Percentiles rank a stretch among this genome's conserved stretches.
Evolutionary conservation across 64 coral and sea anemone genomes (phyloP).

Genomic region (Pocillopora verrucosa): DNA sequence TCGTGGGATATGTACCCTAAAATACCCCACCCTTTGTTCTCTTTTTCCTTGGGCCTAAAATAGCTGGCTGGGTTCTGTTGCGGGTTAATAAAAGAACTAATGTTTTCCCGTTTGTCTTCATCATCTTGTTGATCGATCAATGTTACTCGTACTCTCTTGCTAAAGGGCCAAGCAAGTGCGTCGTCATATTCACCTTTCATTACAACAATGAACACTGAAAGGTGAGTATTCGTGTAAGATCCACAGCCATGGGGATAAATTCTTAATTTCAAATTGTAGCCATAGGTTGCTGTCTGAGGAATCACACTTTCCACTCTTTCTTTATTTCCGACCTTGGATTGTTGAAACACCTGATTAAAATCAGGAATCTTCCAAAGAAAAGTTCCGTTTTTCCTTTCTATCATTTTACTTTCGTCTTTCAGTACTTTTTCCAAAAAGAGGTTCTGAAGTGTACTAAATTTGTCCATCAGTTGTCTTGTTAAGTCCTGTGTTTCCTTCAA

Average conservation of each 20-base stretch:
- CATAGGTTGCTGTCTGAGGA: background rate
- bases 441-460: background rate
- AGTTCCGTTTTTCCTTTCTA: too few relatives aligned
- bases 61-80: background rate
- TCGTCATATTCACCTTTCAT: conserved; percentile 20
- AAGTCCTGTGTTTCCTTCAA: background rate
- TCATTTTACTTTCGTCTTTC: too few relatives aligned
- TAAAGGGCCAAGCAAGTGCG: background rate
- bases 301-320: background rate
- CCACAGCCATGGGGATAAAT: background rate
- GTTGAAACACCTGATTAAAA: too few relatives aligned
- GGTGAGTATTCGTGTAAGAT: background rate
- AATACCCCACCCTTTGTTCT: background rate
- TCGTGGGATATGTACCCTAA: background rate
- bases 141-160: background rate
- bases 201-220: background rate
- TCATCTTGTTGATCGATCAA: conserved; percentile 14
- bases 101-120: background rate
- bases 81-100: background rate
- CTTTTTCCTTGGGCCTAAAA: background rate
- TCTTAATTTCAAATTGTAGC: conserved; percentile 6
- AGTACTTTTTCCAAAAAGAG: too few relatives aligned
- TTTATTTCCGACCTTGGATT: too few relatives aligned
- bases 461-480: background rate
- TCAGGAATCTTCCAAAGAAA: too few relatives aligned